phyloP scores from a whole-genome alignment of 2,113 vertebrate species.

The Dasyprocta punctata region DNA sequence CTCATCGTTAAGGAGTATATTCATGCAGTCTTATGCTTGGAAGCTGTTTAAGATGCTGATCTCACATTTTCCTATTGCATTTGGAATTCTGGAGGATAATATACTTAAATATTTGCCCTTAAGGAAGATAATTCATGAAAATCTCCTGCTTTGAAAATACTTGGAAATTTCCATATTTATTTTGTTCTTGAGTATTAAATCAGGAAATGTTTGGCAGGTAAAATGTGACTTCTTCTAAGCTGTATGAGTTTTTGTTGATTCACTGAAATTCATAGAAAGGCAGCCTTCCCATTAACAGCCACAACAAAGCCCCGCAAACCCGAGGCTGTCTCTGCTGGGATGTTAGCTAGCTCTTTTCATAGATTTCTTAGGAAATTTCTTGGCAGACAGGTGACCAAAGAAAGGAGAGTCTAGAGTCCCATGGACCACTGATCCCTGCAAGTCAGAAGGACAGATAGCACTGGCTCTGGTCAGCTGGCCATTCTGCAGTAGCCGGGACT shows the following conservation, averaged over 20 bases:
- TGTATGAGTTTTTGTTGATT: neutral
- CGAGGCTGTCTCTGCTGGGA: neutral
- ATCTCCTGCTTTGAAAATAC: constrained; percentile 41
- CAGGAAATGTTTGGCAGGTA: neutral
- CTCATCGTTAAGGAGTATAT: constrained; percentile 71
- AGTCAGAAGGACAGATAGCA: neutral
- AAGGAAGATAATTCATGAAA: constrained; percentile 42
- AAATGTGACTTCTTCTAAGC: constrained; percentile 27
- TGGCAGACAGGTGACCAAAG: neutral
- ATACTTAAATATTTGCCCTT: constrained; percentile 24
- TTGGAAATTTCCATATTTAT: constrained; percentile 32
- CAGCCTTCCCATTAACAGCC: neutral
- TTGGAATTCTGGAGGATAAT: constrained; percentile 22
- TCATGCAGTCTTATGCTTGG: constrained; percentile 24
- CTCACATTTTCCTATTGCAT: neutral
- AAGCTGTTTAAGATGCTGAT: constrained; percentile 55
- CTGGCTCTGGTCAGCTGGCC: neutral
- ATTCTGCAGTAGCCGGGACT: neutral
- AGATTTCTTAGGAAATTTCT: neutral
- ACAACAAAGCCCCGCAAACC: neutral
- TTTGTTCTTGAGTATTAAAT: neutral
- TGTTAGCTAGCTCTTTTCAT: neutral
- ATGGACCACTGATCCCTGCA: neutral
- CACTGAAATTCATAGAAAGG: constrained; percentile 38
- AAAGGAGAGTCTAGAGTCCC: neutral